These are phyloP conservation scores for Antennarius striatus DNA, from an alignment of 2,113 vertebrate genomes.

Conservation along the genomic window DNA sequence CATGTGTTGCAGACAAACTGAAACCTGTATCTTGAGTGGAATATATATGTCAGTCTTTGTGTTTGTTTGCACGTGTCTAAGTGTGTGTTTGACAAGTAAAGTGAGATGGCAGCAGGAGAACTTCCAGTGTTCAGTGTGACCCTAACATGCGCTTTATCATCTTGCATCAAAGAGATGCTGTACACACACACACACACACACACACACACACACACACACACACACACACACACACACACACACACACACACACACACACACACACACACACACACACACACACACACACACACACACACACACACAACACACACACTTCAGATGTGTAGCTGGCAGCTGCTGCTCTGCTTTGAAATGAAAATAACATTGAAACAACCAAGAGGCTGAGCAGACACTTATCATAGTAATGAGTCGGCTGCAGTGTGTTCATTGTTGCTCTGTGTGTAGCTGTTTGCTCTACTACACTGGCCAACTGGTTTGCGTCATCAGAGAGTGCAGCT, in stretches of 20 bases:
- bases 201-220: conserved; percentile 9
- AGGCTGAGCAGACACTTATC: conserved; percentile 58
- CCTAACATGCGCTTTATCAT: conserved; percentile 32
- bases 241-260: conserved; percentile 9
- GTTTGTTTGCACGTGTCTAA: not conserved
- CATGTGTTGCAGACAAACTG: not conserved
- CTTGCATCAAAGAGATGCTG: conserved; percentile 49
- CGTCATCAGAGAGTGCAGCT: conserved; percentile 24
- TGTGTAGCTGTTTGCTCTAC: conserved; percentile 14
- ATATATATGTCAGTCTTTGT: not conserved
- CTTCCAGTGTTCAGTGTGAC: conserved; percentile 51
- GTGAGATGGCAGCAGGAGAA: conserved; percentile 33
- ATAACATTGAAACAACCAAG: conserved; percentile 61
- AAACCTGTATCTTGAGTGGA: not conserved
- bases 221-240: not conserved
- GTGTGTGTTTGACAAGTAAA: conserved; percentile 13
- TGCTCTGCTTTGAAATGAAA: conserved; percentile 63
- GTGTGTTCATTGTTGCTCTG: conserved; percentile 13
- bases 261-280: not conserved
- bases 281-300: no score
- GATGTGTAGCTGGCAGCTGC: conserved; percentile 45
- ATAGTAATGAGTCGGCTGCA: conserved; percentile 46
- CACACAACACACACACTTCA: conserved; percentile 46
- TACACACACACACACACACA: not conserved
- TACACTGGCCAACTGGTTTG: conserved; percentile 17